Percentiles rank a stretch among this genome's conserved stretches.
Evolutionary conservation across 2,888 invertebrate species (phyloP).

Genomic region (Iphiclides podalirius): DNA sequence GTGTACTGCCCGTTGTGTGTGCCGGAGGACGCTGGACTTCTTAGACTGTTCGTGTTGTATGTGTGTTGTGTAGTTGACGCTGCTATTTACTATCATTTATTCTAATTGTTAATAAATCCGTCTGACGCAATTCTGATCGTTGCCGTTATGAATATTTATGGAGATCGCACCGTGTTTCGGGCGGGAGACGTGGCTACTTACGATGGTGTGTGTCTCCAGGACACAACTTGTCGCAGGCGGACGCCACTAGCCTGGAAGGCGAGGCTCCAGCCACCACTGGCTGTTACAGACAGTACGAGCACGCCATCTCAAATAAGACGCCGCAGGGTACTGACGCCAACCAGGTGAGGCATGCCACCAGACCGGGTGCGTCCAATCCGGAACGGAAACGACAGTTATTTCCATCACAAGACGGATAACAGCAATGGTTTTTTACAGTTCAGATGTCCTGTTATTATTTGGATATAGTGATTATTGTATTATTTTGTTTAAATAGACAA

Average conservation of each 20-base stretch:
- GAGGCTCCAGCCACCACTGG: conserved; percentile 87
- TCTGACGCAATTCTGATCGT: conserved; percentile 38
- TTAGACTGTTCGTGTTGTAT: conserved; percentile 73
- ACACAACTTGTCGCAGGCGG: conserved; percentile 94
- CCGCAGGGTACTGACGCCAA: conserved; percentile 58
- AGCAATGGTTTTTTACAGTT: neutral
- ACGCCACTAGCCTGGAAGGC: conserved; percentile 90
- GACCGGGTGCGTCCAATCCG: conserved; percentile 46
- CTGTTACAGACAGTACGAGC: conserved; percentile 90
- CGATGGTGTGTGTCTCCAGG: conserved; percentile 83
- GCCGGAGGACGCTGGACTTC: conserved; percentile 74
- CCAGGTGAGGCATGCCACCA: conserved; percentile 52
- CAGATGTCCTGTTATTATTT: neutral
- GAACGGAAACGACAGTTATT: neutral
- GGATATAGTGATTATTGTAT: neutral
- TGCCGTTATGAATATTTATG: conserved; percentile 45
- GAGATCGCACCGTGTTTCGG: conserved; percentile 41
- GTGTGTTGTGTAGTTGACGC: conserved; percentile 76
- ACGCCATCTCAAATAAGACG: conserved; percentile 73
- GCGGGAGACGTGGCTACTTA: conserved; percentile 68
- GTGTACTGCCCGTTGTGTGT: conserved; percentile 72
- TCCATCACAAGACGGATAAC: neutral
- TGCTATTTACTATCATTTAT: conserved; percentile 59
- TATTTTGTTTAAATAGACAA: conserved; percentile 2
- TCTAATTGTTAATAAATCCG: conserved; percentile 49